Conservation (phyloP, 2,888 invertebrate genomes). For the Tolmerus cingulatus region DNA sequence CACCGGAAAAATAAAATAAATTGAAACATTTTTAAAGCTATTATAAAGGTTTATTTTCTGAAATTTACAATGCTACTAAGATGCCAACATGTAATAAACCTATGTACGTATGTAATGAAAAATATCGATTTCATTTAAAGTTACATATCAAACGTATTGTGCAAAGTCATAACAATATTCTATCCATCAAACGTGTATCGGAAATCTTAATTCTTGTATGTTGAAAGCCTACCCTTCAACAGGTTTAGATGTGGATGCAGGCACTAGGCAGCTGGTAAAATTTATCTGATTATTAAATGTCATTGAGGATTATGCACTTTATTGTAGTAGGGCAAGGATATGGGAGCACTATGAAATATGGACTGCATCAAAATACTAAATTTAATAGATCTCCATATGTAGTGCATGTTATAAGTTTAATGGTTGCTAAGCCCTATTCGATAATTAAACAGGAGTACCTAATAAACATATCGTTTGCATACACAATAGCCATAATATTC, state of each 20-base stretch:
- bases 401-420: not conserved
- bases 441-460: not conserved
- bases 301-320: not conserved
- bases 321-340: not conserved
- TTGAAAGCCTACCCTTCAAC: not conserved
- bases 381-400: not conserved
- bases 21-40: too few species aligned
- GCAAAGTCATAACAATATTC: not conserved
- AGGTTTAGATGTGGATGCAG: not conserved
- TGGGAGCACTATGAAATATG: not conserved
- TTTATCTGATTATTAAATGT: not conserved
- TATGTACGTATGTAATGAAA: not conserved
- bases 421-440: not conserved
- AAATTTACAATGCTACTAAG: not conserved
- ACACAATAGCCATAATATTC: not conserved
- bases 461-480: not conserved
- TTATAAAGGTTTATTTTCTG: too few species aligned
- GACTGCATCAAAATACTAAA: not conserved
- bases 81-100: not conserved
- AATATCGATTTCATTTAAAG: not conserved
- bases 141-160: not conserved
- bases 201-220: not conserved
- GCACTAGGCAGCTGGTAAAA: not conserved
- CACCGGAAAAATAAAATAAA: too few species aligned
- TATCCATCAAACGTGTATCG: not conserved